phyloP scores from a whole-genome alignment of 1,140 invertebrate species.

The Oncopeltus fasciatus region DNA sequence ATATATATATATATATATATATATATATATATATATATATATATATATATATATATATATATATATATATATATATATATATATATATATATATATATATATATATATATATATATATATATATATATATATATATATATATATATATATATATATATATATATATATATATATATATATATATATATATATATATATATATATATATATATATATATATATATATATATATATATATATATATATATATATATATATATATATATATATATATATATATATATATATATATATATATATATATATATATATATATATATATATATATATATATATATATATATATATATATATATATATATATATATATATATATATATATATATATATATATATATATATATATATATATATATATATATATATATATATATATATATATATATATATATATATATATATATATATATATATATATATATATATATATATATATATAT shows the following conservation, averaged over 20 bases:
- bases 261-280: conserved; percentile 17
- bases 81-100: conserved; percentile 18
- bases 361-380: conserved; percentile 15
- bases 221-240: conserved; percentile 16
- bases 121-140: conserved; percentile 19
- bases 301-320: conserved; percentile 17
- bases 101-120: conserved; percentile 15
- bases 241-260: conserved; percentile 18
- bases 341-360: conserved; percentile 18
- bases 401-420: conserved; percentile 15
- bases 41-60: conserved; percentile 19
- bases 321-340: conserved; percentile 17
- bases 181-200: conserved; percentile 15
- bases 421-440: conserved; percentile 19
- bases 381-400: conserved; percentile 19
- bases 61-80: conserved; percentile 15
- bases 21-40: conserved; percentile 15
- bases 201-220: conserved; percentile 18
- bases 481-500: conserved; percentile 15
- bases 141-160: conserved; percentile 15
- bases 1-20: conserved; percentile 19
- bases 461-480: conserved; percentile 19
- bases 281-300: conserved; percentile 16
- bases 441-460: conserved; percentile 15
- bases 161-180: conserved; percentile 19